Base-by-base conservation (phyloP, 2,113 vertebrate genomes). In the Xiphophorus hellerii region DNA sequence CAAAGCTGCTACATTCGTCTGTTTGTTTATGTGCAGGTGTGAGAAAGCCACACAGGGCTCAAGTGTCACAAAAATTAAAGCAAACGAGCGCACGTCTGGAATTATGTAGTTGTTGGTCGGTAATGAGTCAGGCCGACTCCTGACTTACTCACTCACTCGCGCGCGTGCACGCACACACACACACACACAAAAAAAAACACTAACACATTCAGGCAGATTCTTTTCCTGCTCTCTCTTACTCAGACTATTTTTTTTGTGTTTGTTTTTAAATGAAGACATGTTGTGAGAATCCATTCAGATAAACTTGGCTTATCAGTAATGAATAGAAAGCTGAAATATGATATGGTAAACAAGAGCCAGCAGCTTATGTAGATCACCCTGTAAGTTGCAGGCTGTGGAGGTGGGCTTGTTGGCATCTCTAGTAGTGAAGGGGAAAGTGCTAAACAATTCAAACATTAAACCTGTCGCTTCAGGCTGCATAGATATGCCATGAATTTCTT, bases 31-130 rank as follows among this genome's bases (percentile, higher is more conserved):
- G 51, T 71, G 65, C 0, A 30, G 5, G 68, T 42, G 75, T 27
- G 66, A 60, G 66, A 33, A 61, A 80, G 28, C 11, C 10, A 48
- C 39, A 67, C 42, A 62, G 44, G 31, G 64, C 33, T 42, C 29
- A 37, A 71, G 61, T 69, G 63, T 67, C 0, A 12, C 35, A 84
- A 84, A 84, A 83, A 83, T 66, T 73, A 86, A 42, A 73, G 28
- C 73, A 76, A 74, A 71, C 63, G 9, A 5, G 37, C 42, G 67
- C 69, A 66, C 30, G 20, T 67, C 13, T 25, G 77, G 66, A 39
- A 86, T 84, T 80, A 85, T 85, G 80, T 83, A 78, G 77, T 74
- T 83, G 54, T 84, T 71, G 75, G 83, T 86, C 58, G 66, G 85
- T 84, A 88, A 71, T 33, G 15, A 29, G 48, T 66, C 44, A 20